Evolutionary conservation across 2,797 vertebrate genomes (phyloP).

Genomic region (Paramormyrops hopkinsi): DNA sequence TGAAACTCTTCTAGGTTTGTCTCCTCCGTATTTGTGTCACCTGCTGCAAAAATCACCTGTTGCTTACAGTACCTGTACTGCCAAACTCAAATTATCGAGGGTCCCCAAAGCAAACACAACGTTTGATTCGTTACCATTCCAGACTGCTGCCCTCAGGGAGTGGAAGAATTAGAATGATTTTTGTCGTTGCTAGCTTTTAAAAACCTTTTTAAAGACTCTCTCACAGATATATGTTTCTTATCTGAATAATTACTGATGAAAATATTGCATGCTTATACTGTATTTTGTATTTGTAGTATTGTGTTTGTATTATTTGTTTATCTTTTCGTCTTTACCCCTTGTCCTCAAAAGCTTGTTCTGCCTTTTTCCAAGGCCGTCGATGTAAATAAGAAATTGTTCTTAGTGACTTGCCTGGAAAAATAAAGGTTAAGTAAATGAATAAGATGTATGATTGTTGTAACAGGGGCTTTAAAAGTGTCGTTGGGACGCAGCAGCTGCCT

Average conservation of each 20-base stretch:
- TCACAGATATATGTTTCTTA: not conserved
- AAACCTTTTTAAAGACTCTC: not conserved
- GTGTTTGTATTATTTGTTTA: no score
- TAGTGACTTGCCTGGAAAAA: not conserved
- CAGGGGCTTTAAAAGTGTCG: not conserved
- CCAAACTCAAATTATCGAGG: not conserved
- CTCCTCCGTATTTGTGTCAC: not conserved
- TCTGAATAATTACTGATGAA: not conserved
- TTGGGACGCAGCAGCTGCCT: not conserved
- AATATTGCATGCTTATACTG: not conserved
- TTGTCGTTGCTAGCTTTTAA: not conserved
- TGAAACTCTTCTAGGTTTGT: not conserved
- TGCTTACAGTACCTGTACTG: not conserved
- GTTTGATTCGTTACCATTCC: not conserved
- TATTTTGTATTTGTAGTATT: not conserved
- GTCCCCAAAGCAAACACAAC: not conserved
- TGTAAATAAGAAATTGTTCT: not conserved
- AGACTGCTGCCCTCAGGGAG: not conserved
- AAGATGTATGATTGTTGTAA: not conserved
- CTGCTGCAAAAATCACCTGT: not conserved
- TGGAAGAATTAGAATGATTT: not conserved
- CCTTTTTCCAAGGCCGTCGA: not conserved
- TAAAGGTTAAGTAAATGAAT: not conserved
- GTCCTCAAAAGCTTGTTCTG: not conserved
- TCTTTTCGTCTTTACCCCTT: not conserved